A percentile compares a stretch with the other conserved stretches of the same genome.
Evolutionary conservation across 30 jellyfish, hydroid and myxozoan genomes (phyloP).

Genomic region (Rhopilema esculentum): DNA sequence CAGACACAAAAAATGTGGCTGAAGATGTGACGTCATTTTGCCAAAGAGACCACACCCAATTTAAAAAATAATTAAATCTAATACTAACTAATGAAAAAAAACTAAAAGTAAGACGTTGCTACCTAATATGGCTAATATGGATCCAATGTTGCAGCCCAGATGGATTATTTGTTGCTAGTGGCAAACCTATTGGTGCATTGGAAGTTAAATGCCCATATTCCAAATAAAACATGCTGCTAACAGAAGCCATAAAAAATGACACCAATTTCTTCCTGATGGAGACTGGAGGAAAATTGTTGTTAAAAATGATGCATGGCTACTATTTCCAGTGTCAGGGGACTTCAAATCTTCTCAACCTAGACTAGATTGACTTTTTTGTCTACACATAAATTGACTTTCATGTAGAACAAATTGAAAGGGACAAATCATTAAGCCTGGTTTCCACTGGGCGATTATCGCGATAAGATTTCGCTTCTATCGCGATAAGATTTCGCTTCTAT

Average conservation of each 20-base stretch:
- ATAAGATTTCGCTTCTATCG: too few species aligned
- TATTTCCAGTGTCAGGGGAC: conserved; percentile 71
- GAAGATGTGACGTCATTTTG: too few species aligned
- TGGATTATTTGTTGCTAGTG: not conserved
- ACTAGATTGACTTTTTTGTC: conserved; percentile 66
- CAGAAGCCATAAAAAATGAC: not conserved
- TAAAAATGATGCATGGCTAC: not conserved
- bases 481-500: too few species aligned
- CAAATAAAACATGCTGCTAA: not conserved
- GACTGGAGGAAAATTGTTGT: not conserved
- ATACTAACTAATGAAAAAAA: too few species aligned
- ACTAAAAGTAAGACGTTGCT: too few species aligned
- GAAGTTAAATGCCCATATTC: not conserved
- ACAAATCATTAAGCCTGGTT: conserved; percentile 17
- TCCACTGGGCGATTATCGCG: too few species aligned
- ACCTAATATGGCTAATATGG: too few species aligned
- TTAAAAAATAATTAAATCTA: too few species aligned
- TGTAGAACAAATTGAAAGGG: conserved; percentile 34
- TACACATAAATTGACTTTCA: conserved; percentile 35
- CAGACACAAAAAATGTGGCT: too few species aligned
- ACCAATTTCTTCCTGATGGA: not conserved
- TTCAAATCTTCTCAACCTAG: conserved; percentile 19
- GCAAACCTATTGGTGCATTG: not conserved
- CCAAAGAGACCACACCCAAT: too few species aligned
- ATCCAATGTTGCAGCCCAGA: conserved; percentile 8